Conservation (phyloP, 2,888 invertebrate species). For the Xestia xanthographa region DNA sequence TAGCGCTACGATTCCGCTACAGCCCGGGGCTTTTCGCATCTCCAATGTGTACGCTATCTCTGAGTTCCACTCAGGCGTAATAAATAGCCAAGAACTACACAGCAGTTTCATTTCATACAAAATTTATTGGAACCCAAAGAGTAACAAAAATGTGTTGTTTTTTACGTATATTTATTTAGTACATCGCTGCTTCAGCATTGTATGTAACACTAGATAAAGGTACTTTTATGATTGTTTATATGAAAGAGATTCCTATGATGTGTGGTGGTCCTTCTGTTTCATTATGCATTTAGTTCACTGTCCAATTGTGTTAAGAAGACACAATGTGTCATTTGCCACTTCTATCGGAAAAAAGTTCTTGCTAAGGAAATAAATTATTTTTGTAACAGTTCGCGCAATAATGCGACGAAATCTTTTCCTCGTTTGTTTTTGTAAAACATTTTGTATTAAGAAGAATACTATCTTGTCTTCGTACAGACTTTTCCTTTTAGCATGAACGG, state of each 20-base stretch:
- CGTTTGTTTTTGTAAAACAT: not conserved
- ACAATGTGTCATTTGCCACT: not conserved
- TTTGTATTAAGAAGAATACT: not conserved
- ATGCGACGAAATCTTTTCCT: not conserved
- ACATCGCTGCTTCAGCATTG: not conserved
- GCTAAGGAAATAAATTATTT: not conserved
- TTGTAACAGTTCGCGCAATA: not conserved
- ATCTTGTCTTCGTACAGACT: not conserved
- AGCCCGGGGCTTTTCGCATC: not conserved
- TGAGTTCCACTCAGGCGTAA: slow-evolving; percentile 3
- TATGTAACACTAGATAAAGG: not conserved
- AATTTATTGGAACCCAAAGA: not conserved
- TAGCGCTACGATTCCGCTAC: slow-evolving; percentile 16
- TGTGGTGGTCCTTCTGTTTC: not conserved
- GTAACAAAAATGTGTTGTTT: not conserved
- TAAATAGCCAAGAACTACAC: not conserved
- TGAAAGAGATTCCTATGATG: not conserved
- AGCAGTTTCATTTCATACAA: not conserved
- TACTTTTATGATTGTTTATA: not conserved
- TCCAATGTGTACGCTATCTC: slow-evolving; percentile 16
- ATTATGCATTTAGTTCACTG: not conserved
- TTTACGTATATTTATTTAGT: not conserved
- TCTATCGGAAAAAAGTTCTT: slow-evolving; percentile 6
- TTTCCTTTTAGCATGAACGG: not conserved
- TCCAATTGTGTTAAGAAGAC: not conserved